Evolutionary conservation across 2,888 invertebrate genomes (phyloP).

Genomic region (Maniola hyperantus): DNA sequence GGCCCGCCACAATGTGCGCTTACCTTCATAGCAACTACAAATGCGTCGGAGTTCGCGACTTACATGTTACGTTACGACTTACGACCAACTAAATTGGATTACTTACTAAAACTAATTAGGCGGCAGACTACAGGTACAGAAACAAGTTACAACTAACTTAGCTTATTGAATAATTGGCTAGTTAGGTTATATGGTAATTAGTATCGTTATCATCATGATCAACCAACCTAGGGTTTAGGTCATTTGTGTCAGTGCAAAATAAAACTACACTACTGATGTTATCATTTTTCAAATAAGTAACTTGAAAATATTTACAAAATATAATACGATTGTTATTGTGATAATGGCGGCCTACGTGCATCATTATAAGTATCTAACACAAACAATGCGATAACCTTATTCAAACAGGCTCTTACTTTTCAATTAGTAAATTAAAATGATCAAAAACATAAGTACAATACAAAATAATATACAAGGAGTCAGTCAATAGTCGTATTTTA

Average conservation of each 20-base stretch:
- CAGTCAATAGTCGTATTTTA: too few species aligned
- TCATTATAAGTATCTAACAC: not conserved
- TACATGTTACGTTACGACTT: not conserved
- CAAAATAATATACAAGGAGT: too few species aligned
- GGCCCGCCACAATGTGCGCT: too few species aligned
- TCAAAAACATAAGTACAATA: too few species aligned
- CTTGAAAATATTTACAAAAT: not conserved
- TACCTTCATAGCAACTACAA: not conserved
- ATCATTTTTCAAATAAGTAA: not conserved
- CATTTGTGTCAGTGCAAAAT: too few species aligned
- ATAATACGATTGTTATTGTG: too few species aligned
- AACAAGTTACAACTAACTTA: not conserved
- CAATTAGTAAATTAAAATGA: too few species aligned
- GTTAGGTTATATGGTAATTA: too few species aligned
- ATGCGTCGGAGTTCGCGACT: not conserved
- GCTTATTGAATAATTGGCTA: not conserved
- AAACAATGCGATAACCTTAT: not conserved
- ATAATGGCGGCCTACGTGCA: too few species aligned
- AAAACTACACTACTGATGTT: not conserved
- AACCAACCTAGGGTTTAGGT: too few species aligned
- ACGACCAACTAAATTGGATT: constrained; percentile 3
- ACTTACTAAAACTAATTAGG: constrained; percentile 8
- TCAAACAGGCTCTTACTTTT: not conserved
- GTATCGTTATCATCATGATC: too few species aligned
- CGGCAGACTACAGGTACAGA: not conserved